A percentile compares a stretch with the other conserved stretches of the same genome.
Evolutionary conservation across 2,888 invertebrate species (phyloP).

Genomic region (Pharmacophagus antenor): DNA sequence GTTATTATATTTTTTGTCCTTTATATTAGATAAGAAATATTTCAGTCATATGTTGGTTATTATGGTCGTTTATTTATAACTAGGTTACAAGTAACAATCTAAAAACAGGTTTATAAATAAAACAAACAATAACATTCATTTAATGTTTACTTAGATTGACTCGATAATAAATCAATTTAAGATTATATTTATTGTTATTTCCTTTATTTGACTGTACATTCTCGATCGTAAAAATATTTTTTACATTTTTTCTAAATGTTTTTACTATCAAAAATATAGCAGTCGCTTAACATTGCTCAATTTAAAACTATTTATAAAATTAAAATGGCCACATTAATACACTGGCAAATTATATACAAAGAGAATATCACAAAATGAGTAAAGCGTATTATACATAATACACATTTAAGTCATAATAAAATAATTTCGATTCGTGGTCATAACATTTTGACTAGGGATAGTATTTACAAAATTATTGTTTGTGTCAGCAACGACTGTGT

Average conservation of each 20-base stretch:
- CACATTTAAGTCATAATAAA: conserved; percentile 32
- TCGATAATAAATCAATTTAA: conserved; percentile 63
- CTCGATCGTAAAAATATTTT: conserved; percentile 39
- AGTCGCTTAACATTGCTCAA: conserved; percentile 30
- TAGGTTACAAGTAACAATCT: background rate
- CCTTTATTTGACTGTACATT: conserved; percentile 49
- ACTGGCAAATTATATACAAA: conserved; percentile 69
- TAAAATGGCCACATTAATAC: conserved; percentile 66
- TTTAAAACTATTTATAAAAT: conserved; percentile 44
- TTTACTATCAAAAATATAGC: conserved; percentile 35
- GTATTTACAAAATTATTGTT: conserved; percentile 39
- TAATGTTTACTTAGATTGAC: conserved; percentile 74
- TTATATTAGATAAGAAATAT: no score
- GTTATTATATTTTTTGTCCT: no score
- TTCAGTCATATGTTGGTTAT: no score
- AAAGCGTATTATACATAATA: conserved; percentile 43
- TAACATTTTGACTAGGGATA: conserved; percentile 54
- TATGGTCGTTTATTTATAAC: background rate
- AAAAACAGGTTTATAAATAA: conserved; percentile 42
- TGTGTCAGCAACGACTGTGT: conserved; percentile 28
- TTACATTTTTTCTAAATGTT: conserved; percentile 22
- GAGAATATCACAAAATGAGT: conserved; percentile 71
- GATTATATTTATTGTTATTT: conserved; percentile 48
- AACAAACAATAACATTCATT: conserved; percentile 66
- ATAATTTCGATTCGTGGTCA: conserved; percentile 34